A percentile compares a stretch with the other conserved stretches of the same genome.
These are phyloP conservation scores for Cherax destructor DNA, from an alignment of 1,140 invertebrate genomes.

Conservation along the genomic window DNA sequence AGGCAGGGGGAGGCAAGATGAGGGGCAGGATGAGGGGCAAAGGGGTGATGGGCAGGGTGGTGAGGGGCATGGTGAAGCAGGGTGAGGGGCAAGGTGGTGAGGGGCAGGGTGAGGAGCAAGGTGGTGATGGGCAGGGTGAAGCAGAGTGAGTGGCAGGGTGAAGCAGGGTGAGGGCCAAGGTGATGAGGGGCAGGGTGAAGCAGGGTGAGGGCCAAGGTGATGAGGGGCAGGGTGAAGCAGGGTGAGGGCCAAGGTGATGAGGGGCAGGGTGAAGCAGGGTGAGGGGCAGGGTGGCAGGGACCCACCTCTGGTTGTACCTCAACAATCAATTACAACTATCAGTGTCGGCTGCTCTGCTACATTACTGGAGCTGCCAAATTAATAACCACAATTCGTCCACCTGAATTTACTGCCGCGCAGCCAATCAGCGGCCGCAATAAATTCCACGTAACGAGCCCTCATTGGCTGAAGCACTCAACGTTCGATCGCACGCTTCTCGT, in stretches of 20 bases:
- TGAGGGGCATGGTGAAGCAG: constrained; percentile 22
- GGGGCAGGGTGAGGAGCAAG: too few species aligned
- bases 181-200: too few species aligned
- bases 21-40: neutral
- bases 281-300: neutral
- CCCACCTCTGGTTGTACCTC: constrained; percentile 25
- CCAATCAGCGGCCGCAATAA: constrained; percentile 66
- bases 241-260: neutral
- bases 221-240: neutral
- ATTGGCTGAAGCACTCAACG: constrained; percentile 44
- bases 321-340: constrained; percentile 62
- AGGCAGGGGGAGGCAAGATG: constrained; percentile 14
- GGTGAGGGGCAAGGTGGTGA: too few species aligned
- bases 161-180: too few species aligned
- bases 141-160: too few species aligned
- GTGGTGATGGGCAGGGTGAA: too few species aligned
- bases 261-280: too few species aligned
- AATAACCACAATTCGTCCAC: constrained; percentile 66
- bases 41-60: too few species aligned
- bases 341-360: constrained; percentile 60
- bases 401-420: constrained; percentile 58
- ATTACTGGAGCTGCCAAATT: constrained; percentile 67
- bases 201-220: too few species aligned
- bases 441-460: constrained; percentile 66
- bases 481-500: constrained; percentile 32